Evolutionary conservation across 1,140 invertebrate species (phyloP).

Genomic region (Aphaenogaster rudis): DNA sequence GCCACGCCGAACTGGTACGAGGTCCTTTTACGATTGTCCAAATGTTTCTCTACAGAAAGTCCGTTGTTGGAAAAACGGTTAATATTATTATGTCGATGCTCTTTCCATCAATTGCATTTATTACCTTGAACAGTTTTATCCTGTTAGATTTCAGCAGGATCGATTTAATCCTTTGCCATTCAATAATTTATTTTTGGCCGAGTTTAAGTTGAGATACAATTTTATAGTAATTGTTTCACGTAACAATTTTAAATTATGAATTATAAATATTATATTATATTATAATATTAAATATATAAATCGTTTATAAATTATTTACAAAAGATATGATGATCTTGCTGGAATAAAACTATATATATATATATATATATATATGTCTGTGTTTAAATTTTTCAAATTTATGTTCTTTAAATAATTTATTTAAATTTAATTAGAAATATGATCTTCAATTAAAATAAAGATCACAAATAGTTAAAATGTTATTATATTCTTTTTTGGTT

Average conservation of each 20-base stretch:
- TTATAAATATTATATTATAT: not conserved
- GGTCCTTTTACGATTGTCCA: conserved; percentile 24
- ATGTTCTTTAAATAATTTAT: conserved; percentile 9
- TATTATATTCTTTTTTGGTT: not conserved
- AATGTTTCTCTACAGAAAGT: conserved; percentile 19
- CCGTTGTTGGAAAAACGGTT: not conserved
- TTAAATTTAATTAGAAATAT: conserved; percentile 3
- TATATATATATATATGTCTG: not conserved
- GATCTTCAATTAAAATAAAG: not conserved
- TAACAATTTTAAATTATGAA: not conserved
- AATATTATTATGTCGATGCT: not conserved
- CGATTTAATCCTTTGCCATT: not conserved
- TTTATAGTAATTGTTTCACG: not conserved
- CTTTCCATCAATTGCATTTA: conserved; percentile 3
- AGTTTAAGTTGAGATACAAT: not conserved
- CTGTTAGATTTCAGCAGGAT: not conserved
- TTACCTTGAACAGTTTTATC: conserved; percentile 11
- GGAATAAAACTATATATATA: not conserved
- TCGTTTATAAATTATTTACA: not conserved
- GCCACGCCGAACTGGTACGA: conserved; percentile 34
- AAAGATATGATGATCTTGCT: not conserved
- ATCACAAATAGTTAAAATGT: not conserved
- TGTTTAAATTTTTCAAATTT: not conserved
- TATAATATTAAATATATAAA: not conserved
- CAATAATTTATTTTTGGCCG: not conserved